These are phyloP conservation scores for Porites lutea DNA, from an alignment of 64 coral and sea anemone genomes.

Conservation along the genomic window DNA sequence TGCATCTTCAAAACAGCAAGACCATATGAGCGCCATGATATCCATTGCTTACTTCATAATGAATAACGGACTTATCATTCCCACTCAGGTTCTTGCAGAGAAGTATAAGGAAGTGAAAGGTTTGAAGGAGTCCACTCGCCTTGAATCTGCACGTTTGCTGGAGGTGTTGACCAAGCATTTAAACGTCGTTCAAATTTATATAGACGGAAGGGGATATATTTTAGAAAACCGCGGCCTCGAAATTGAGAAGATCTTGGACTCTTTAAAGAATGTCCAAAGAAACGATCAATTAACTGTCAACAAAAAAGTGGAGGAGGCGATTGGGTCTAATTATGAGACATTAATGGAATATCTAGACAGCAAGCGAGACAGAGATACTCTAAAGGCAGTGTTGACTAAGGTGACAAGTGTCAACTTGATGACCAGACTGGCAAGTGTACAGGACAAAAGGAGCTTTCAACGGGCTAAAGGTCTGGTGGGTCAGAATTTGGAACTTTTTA, in stretches of 20 bases:
- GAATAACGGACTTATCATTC: slow-evolving; percentile 57
- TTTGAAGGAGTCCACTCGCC: background rate
- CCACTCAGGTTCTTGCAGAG: slow-evolving; percentile 51
- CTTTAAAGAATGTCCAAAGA: slow-evolving; percentile 14
- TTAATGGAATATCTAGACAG: slow-evolving; percentile 60
- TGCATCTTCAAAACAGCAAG: slow-evolving; percentile 35
- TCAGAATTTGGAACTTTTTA: slow-evolving; percentile 19
- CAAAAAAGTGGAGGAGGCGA: slow-evolving; percentile 21
- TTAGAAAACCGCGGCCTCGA: slow-evolving; percentile 26
- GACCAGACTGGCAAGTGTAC: background rate
- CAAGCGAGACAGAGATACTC: slow-evolving; percentile 56
- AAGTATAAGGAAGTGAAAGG: slow-evolving; percentile 57
- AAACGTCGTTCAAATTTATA: slow-evolving; percentile 46
- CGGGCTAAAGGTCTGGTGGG: slow-evolving; percentile 25
- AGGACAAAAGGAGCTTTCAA: slow-evolving; percentile 47
- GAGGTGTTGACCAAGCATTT: slow-evolving; percentile 45
- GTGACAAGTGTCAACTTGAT: slow-evolving; percentile 50
- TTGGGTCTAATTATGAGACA: slow-evolving; percentile 25
- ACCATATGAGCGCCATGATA: slow-evolving; percentile 50
- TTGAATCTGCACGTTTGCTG: slow-evolving; percentile 17
- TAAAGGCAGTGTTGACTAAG: slow-evolving; percentile 49
- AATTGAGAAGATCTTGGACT: background rate
- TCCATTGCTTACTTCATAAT: slow-evolving; percentile 55
- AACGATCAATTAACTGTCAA: slow-evolving; percentile 43
- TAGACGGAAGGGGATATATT: slow-evolving; percentile 35